Evolutionary conservation across 2,113 vertebrate species (phyloP), one percentile per base, ranked within the genome.

Genomic region (Rhea americana): DNA sequence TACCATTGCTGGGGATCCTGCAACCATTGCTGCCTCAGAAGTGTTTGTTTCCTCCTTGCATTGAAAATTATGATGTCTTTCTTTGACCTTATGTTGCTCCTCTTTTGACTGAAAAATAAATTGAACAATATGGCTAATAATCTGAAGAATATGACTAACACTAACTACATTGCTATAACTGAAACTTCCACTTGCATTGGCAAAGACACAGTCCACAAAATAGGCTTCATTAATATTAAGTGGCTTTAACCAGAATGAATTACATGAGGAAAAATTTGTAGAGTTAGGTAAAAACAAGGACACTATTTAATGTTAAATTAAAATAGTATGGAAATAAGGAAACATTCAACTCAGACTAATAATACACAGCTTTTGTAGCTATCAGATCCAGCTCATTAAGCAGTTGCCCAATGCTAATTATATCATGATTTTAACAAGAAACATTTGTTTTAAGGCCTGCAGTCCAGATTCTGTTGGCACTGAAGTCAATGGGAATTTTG

Each of bases 321-420:
- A 91, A 90, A 26, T 26, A 85, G 43, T 19, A 87, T 28, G 78
- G 82, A 82, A 90, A 83, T 16, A 92, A 81, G 68, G 35, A 48
- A 90, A 87, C 35, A 83, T 51, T 53, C 11, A 32, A 11, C 47
- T 88, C 17, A 84, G 48, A 43, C 7, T 68, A 83, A 83, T 30
- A 37, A 88, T 45, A 32, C 56, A 35, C 28, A 68, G 20, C 28
- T 88, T 82, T 68, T 90, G 47, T 28, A 75, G 72, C 47, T 85
- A 67, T 47, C 68, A 93, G 50, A 51, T 68, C 7, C 59, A 78
- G 51, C 28, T 85, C 50, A 83, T 92, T 83, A 93, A 86, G 85
- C 35, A 88, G 71, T 32, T 86, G 93, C 76, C 53, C 48, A 83
- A 21, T 59, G 61, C 21, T 75, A 90, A 93, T 90, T 91, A 83